These are phyloP conservation scores for Parelbella ahira DNA, from an alignment of 2,888 invertebrate genomes.

Conservation along the genomic window DNA sequence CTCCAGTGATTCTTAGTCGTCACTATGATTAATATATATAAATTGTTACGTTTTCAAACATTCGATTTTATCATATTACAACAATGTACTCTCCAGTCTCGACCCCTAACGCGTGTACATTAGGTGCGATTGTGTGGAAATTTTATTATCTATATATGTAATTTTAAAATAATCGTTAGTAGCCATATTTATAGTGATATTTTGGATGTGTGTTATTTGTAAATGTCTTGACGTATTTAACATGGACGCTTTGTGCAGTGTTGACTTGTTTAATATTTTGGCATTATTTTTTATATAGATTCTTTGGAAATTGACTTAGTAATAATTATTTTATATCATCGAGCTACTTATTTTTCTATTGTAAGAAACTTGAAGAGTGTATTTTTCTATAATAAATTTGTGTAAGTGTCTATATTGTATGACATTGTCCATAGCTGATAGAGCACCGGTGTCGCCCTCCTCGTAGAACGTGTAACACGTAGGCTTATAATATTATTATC, in stretches of 20 bases:
- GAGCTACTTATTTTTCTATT: conserved; percentile 48
- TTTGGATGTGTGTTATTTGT: conserved; percentile 19
- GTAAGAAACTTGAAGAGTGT: conserved; percentile 42
- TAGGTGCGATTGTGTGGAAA: not conserved
- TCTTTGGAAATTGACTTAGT: conserved; percentile 20
- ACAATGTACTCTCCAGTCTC: not conserved
- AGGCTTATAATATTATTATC: conserved; percentile 4
- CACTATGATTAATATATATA: no score
- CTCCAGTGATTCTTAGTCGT: no score
- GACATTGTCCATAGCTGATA: conserved; percentile 24
- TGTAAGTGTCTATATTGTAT: conserved; percentile 28
- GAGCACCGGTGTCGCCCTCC: conserved; percentile 6
- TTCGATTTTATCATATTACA: not conserved
- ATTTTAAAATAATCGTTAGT: conserved; percentile 19
- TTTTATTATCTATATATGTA: conserved; percentile 4
- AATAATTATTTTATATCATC: conserved; percentile 29
- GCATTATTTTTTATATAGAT: conserved; percentile 15
- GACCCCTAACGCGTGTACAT: not conserved
- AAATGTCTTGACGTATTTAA: conserved; percentile 15
- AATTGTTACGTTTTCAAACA: no score
- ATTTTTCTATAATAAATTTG: conserved; percentile 46
- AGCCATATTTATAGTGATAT: conserved; percentile 25
- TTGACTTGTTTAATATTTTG: not conserved
- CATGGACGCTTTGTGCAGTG: not conserved
- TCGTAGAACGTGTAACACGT: not conserved